Evolutionary conservation across 2,797 vertebrate genomes (phyloP).

Genomic region (Chiroxiphia lanceolata): DNA sequence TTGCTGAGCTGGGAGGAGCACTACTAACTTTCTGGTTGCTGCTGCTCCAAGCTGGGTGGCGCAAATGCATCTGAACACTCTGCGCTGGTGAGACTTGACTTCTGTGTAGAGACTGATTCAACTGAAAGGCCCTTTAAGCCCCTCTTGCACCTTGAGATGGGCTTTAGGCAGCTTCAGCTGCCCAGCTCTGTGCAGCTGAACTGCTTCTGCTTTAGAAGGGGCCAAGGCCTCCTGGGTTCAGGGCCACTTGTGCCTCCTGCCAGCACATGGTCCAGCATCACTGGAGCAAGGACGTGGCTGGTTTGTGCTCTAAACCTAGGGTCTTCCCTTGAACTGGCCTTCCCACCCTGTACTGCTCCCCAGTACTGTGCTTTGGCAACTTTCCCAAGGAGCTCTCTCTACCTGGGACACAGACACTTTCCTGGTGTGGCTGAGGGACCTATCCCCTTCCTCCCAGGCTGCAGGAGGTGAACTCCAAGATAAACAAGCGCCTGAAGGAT

Average conservation of each 20-base stretch:
- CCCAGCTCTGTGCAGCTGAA: background rate
- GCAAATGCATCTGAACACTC: background rate
- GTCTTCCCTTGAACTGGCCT: background rate
- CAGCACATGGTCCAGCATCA: background rate
- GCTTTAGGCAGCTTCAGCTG: constrained; percentile 6
- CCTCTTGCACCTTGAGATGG: background rate
- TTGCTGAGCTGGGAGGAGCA: background rate
- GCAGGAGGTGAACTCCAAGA: constrained; percentile 98
- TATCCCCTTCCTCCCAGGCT: constrained; percentile 77
- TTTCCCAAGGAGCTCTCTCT: background rate
- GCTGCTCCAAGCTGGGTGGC: background rate
- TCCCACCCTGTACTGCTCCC: background rate
- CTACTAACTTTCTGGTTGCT: constrained; percentile 12
- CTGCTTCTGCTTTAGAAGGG: background rate
- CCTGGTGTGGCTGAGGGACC: background rate
- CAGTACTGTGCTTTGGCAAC: background rate
- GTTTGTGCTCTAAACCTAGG: background rate
- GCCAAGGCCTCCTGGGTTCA: background rate
- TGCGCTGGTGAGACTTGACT: background rate
- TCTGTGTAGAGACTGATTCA: background rate
- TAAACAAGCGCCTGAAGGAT: constrained; percentile 96
- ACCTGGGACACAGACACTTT: background rate
- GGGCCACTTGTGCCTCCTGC: background rate
- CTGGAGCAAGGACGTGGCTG: background rate
- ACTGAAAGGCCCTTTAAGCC: background rate